A percentile compares a stretch with the other conserved stretches of the same genome.
Conservation (phyloP, 1,140 invertebrate species). For the Anthonomus grandis region DNA sequence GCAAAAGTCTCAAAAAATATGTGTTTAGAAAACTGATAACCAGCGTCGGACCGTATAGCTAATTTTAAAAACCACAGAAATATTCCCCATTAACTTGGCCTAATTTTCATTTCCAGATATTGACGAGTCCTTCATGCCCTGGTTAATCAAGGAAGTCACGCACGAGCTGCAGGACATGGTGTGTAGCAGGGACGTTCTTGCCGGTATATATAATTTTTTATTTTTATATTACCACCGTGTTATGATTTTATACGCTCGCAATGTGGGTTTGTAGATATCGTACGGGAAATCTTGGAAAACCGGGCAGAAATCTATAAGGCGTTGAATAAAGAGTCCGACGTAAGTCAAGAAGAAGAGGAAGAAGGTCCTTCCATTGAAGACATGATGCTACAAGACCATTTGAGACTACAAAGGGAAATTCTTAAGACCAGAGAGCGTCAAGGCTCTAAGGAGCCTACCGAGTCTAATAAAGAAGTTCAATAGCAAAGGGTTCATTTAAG, state of each 20-base stretch:
- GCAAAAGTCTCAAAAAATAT: too few relatives aligned
- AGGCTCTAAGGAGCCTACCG: not conserved
- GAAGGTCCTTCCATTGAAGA: constrained; percentile 41
- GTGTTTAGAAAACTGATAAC: too few relatives aligned
- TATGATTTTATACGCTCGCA: not conserved
- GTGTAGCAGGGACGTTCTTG: constrained; percentile 72
- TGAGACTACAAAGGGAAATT: constrained; percentile 44
- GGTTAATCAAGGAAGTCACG: constrained; percentile 79
- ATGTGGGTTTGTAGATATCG: constrained; percentile 56
- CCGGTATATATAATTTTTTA: constrained; percentile 53
- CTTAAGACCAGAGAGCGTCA: constrained; percentile 3
- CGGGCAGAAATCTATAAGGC: constrained; percentile 59
- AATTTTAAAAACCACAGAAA: not conserved
- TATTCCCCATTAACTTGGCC: not conserved
- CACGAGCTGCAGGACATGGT: constrained; percentile 74
- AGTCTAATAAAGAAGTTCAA: too few relatives aligned
- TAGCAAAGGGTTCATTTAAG: too few relatives aligned
- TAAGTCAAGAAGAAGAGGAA: constrained; percentile 36
- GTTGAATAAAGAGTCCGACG: constrained; percentile 47
- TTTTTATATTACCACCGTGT: not conserved
- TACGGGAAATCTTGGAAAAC: constrained; percentile 69
- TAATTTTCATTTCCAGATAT: constrained; percentile 40
- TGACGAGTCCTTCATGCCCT: constrained; percentile 82
- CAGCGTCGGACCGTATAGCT: too few relatives aligned
- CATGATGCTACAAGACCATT: constrained; percentile 39